Evolutionary conservation across 1,140 invertebrate species (phyloP).

Genomic region (Pogonomyrmex californicus): DNA sequence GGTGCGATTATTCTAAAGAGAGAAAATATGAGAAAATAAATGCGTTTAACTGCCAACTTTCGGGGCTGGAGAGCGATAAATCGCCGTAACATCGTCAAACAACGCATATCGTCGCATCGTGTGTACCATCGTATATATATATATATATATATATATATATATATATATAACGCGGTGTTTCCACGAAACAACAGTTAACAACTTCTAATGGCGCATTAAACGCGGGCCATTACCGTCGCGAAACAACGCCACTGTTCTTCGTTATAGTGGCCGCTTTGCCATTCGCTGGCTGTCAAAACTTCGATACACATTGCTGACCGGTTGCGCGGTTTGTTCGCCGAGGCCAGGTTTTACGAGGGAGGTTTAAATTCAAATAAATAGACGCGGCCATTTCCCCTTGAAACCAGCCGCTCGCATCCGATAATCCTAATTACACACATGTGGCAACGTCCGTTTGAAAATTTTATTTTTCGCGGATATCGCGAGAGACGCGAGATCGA

Average conservation of each 20-base stretch:
- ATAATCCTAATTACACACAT: constrained; percentile 21
- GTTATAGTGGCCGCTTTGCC: constrained; percentile 24
- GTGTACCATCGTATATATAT: neutral
- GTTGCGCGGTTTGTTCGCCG: neutral
- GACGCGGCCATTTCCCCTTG: neutral
- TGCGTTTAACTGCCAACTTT: constrained; percentile 22
- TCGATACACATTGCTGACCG: constrained; percentile 43
- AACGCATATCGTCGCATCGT: constrained; percentile 8
- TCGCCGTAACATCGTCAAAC: neutral
- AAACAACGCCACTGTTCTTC: constrained; percentile 42
- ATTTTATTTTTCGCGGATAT: neutral
- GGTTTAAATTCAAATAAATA: constrained; percentile 23
- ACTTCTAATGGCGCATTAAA: constrained; percentile 64
- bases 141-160: neutral
- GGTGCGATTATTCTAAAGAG: neutral
- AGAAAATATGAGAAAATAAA: neutral
- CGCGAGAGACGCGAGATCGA: neutral
- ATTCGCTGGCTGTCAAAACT: constrained; percentile 59
- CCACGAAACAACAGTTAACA: constrained; percentile 58
- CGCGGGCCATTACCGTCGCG: constrained; percentile 49
- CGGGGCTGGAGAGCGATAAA: constrained; percentile 22
- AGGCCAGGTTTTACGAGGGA: constrained; percentile 52
- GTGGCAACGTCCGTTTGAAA: neutral
- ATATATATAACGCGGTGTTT: constrained; percentile 2
- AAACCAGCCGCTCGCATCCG: neutral